phyloP scores from a whole-genome alignment of 2,888 invertebrate genomes.

The Listrodromus nycthemerus region DNA sequence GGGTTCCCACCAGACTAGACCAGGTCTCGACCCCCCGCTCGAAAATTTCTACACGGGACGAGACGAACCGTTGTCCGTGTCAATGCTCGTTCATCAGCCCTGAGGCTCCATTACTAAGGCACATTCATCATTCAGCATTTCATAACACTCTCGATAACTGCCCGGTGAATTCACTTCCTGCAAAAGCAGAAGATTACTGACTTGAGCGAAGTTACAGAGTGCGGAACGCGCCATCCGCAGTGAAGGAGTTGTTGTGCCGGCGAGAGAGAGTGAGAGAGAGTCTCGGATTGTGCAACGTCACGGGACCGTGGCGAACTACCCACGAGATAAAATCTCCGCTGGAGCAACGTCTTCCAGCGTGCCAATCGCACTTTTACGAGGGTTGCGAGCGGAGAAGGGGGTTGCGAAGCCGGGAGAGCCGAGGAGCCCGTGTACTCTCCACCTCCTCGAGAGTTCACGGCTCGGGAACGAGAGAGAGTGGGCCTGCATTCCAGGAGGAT shows the following conservation, averaged over 20 bases:
- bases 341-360: slow-evolving; percentile 64
- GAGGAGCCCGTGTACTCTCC: too few relatives aligned
- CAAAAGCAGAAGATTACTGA: slow-evolving; percentile 15
- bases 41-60: too few relatives aligned
- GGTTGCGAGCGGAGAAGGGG: slow-evolving; percentile 10
- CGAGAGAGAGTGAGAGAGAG: not conserved
- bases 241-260: slow-evolving; percentile 27
- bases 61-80: not conserved
- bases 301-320: slow-evolving; percentile 64
- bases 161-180: slow-evolving; percentile 13
- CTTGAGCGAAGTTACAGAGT: not conserved
- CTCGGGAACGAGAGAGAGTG: slow-evolving; percentile 53
- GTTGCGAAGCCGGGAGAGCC: not conserved
- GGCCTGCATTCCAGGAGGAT: slow-evolving; percentile 60
- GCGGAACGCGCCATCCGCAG: slow-evolving; percentile 11
- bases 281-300: slow-evolving; percentile 62
- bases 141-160: not conserved
- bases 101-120: not conserved
- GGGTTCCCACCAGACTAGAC: too few relatives aligned
- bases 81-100: not conserved
- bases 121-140: not conserved
- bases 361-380: slow-evolving; percentile 64
- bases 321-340: slow-evolving; percentile 64
- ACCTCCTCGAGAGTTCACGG: slow-evolving; percentile 46
- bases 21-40: too few relatives aligned